Conservation (phyloP, 2,888 invertebrate species). For the Cyaniris semiargus region DNA sequence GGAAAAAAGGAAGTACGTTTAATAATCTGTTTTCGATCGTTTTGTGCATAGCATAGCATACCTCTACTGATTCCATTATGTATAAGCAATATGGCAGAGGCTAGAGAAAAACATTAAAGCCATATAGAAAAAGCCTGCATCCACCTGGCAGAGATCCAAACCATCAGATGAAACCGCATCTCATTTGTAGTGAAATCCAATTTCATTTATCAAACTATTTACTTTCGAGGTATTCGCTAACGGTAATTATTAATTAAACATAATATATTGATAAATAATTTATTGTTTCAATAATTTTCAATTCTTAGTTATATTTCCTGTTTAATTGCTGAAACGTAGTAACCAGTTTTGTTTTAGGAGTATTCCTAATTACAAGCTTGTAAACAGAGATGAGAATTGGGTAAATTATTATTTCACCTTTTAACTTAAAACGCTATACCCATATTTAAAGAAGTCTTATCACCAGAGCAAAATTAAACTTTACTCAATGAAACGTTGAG, state of each 20-base stretch:
- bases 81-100: neutral
- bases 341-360: neutral
- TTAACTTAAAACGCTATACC: neutral
- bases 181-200: conserved; percentile 23
- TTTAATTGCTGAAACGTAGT: neutral
- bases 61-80: neutral
- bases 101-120: neutral
- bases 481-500: conserved; percentile 9
- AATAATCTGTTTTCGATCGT: neutral
- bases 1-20: neutral
- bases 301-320: neutral
- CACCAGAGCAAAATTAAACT: neutral
- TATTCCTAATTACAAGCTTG: neutral
- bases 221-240: conserved; percentile 12
- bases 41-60: neutral
- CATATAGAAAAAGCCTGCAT: conserved; percentile 20
- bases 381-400: neutral
- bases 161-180: conserved; percentile 20
- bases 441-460: neutral
- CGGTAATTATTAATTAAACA: neutral
- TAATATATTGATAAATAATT: neutral
- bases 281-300: neutral
- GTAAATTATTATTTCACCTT: neutral
- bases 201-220: conserved; percentile 16
- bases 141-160: conserved; percentile 23